phyloP scores from a whole-genome alignment of 2,888 invertebrate genomes.

The Dusona sp. region DNA sequence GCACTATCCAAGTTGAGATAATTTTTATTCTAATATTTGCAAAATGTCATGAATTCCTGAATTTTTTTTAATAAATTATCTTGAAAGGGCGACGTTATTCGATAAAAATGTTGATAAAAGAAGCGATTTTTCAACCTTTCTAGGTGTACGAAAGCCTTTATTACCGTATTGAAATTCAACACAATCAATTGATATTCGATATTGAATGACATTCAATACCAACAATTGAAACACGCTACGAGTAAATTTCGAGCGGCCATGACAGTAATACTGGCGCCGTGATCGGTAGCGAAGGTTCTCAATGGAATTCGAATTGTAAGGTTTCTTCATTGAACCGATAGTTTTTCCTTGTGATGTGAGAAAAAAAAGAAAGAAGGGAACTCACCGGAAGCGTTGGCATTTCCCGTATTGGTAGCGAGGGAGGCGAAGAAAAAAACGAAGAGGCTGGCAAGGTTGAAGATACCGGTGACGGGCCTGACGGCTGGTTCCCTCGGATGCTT shows the following conservation, averaged over 20 bases:
- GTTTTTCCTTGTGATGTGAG: not conserved
- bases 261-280: slow-evolving; percentile 10
- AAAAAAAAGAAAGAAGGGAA: slow-evolving; percentile 49
- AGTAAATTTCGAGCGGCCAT: slow-evolving; percentile 24
- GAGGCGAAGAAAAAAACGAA: slow-evolving; percentile 73
- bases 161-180: not conserved
- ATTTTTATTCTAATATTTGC: too few species aligned
- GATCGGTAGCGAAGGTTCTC: not conserved
- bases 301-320: not conserved
- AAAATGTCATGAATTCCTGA: too few species aligned
- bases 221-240: not conserved
- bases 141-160: not conserved
- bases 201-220: not conserved
- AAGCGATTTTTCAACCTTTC: too few species aligned
- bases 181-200: not conserved
- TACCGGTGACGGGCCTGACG: slow-evolving; percentile 67
- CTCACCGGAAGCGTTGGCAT: slow-evolving; percentile 77
- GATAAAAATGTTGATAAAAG: too few species aligned
- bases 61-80: too few species aligned
- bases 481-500: slow-evolving; percentile 62
- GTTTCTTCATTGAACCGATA: not conserved
- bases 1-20: too few species aligned
- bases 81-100: too few species aligned
- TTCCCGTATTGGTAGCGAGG: slow-evolving; percentile 72
- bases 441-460: slow-evolving; percentile 67